Evolutionary conservation across 35 echinoderm and acorn worm genomes (phyloP).

Genomic region (Diadema setosum): DNA sequence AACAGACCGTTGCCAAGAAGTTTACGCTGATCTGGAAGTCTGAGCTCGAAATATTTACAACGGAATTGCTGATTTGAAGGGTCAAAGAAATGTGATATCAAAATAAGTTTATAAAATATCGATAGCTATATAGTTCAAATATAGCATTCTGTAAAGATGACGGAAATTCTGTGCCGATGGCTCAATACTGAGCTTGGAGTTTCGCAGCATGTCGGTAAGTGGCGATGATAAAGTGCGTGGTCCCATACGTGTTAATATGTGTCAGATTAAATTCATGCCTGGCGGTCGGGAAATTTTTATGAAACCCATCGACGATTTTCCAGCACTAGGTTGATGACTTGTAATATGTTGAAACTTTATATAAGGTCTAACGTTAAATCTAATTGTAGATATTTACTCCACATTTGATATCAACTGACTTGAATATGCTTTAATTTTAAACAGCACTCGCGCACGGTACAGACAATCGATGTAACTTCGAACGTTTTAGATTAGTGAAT

Average conservation of each 20-base stretch:
- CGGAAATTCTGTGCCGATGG: conserved; percentile 90
- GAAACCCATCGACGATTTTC: too few species aligned
- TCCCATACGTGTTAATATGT: neutral
- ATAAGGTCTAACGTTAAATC: too few species aligned
- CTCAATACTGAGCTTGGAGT: conserved; percentile 77
- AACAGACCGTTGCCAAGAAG: conserved; percentile 49
- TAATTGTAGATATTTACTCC: too few species aligned
- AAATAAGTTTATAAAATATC: neutral
- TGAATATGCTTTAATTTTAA: too few species aligned
- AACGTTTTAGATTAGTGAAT: too few species aligned
- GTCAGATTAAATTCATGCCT: neutral
- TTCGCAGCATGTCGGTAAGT: conserved; percentile 76
- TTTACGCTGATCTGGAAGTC: neutral
- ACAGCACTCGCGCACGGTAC: too few species aligned
- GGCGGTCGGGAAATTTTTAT: too few species aligned
- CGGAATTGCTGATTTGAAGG: neutral
- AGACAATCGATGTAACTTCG: too few species aligned
- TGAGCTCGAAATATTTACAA: neutral
- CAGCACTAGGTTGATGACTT: too few species aligned
- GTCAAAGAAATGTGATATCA: neutral
- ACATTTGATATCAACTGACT: too few species aligned
- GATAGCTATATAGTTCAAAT: neutral
- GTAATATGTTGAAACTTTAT: too few species aligned
- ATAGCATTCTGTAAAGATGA: conserved; percentile 46
- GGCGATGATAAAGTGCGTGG: neutral